Percentiles rank a stretch among this genome's conserved stretches.
Evolutionary conservation across 2,797 vertebrate genomes (phyloP).

Genomic region (Bovichtus variegatus): DNA sequence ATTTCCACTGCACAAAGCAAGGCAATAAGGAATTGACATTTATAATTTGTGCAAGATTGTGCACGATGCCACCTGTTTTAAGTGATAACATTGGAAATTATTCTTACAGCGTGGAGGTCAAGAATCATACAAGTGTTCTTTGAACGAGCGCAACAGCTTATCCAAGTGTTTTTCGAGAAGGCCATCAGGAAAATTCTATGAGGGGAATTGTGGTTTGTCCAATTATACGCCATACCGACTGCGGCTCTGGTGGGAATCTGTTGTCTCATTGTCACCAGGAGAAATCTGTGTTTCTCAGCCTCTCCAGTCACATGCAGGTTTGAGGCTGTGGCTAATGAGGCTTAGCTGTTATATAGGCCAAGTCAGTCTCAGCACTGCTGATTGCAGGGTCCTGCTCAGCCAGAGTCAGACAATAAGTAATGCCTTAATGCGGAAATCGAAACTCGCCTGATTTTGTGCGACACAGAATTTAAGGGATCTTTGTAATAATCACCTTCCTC

Average conservation of each 20-base stretch:
- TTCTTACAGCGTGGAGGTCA: constrained; percentile 15
- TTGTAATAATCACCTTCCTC: constrained; percentile 21
- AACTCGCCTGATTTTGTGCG: constrained; percentile 28
- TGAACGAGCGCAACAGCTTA: constrained; percentile 16
- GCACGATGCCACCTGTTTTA: not conserved
- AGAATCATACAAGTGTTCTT: constrained; percentile 29
- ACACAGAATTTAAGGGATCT: constrained; percentile 15
- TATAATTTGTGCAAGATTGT: not conserved
- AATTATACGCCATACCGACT: constrained; percentile 56
- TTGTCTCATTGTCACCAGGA: constrained; percentile 69
- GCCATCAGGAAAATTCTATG: constrained; percentile 24
- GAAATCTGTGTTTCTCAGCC: constrained; percentile 65
- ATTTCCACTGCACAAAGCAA: not conserved
- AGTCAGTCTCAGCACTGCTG: constrained; percentile 62
- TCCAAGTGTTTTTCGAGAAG: not conserved
- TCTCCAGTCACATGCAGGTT: constrained; percentile 69
- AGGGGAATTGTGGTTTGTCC: constrained; percentile 56
- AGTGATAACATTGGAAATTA: not conserved
- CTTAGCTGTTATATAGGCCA: constrained; percentile 75
- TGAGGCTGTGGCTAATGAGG: constrained; percentile 79
- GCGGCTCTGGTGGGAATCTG: constrained; percentile 54
- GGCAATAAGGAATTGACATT: not conserved
- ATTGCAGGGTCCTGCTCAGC: constrained; percentile 55
- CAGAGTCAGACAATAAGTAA: constrained; percentile 70
- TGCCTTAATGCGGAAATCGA: constrained; percentile 46